Evolutionary conservation across 2,113 vertebrate species (phyloP), one percentile per base, ranked within the genome.

Genomic region (Pelusios castaneus): DNA sequence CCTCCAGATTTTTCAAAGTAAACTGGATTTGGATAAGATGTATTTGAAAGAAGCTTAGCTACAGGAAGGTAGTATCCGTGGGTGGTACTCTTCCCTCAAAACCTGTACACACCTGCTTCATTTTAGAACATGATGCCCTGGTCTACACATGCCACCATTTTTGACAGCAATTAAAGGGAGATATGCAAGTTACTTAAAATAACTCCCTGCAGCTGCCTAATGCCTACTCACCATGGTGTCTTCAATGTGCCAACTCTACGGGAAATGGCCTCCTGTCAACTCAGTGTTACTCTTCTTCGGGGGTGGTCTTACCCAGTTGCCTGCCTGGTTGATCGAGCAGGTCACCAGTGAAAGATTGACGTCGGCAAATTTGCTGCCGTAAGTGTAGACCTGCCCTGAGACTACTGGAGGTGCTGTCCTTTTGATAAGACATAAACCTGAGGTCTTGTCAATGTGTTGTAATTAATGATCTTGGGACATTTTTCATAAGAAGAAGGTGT

Each of bases 381-480:
- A 47, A 47, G 47, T 47, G 47, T 47, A 47, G 47, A 47, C 47
- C 47, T 47, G 47, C 47, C 47, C 38, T 27, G 24, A 43, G 67
- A 43, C 24, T 89, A 67, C 17, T 90, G 25, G 85, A 1, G 80
- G 85, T 89, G 92, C 70, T 70, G 83, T 67, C 60, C 80, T 75
- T 82, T 81, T 89, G 43, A 49, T 89, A 88, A 95, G 87, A 55
- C 54, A 82, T 87, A 94, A 94, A 73, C 6, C 11, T 8, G 8
- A 67, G 79, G 56, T 76, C 80, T 94, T 94, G 41, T 78, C 89
- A 94, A 79, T 27, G 52, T 22, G 58, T 16, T 43, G 8, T 54
- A 81, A 88, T 80, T 80, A 84, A 91, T 88, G 92, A 73, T 77
- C 75, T 92, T 77, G 29, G 89, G 76, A 54, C 70, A 3, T 5